phyloP scores from a whole-genome alignment of 2,113 vertebrate genomes.

The Hippocampus mohnikei region DNA sequence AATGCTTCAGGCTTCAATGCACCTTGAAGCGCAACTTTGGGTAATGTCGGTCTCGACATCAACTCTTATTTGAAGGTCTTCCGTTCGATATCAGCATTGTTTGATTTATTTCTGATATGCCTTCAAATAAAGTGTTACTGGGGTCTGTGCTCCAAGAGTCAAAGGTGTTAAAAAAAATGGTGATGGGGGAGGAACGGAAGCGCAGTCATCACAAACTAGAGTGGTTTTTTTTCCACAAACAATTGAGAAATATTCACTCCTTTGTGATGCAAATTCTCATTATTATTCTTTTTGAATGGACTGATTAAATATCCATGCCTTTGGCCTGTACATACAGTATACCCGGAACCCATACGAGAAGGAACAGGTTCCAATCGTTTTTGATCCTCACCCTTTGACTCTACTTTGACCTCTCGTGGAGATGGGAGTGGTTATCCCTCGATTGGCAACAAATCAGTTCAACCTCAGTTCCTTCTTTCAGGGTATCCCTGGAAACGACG shows the following conservation, averaged over 20 bases:
- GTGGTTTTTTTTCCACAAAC: conserved; percentile 10
- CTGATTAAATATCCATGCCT: background rate
- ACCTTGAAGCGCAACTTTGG: conserved; percentile 41
- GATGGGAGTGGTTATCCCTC: conserved; percentile 61
- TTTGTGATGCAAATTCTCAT: background rate
- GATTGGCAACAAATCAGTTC: conserved; percentile 65
- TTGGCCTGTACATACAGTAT: no score
- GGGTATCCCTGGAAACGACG: conserved; percentile 91
- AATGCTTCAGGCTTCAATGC: conserved; percentile 54
- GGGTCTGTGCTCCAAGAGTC: conserved; percentile 42
- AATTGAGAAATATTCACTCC: background rate
- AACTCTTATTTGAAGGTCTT: conserved; percentile 66
- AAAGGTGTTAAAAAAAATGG: conserved; percentile 33
- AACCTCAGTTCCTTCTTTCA: conserved; percentile 79
- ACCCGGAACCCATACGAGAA: conserved; percentile 6
- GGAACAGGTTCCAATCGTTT: conserved; percentile 32
- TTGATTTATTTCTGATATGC: conserved; percentile 25
- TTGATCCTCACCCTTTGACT: conserved; percentile 42
- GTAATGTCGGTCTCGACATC: conserved; percentile 54
- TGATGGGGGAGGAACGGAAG: conserved; percentile 33
- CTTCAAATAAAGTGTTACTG: conserved; percentile 66
- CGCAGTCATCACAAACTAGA: background rate
- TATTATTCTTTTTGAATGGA: background rate
- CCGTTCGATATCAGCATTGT: conserved; percentile 17
- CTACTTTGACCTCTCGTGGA: conserved; percentile 53